phyloP scores from a whole-genome alignment of 1,140 invertebrate genomes.

The Sipha flava region DNA sequence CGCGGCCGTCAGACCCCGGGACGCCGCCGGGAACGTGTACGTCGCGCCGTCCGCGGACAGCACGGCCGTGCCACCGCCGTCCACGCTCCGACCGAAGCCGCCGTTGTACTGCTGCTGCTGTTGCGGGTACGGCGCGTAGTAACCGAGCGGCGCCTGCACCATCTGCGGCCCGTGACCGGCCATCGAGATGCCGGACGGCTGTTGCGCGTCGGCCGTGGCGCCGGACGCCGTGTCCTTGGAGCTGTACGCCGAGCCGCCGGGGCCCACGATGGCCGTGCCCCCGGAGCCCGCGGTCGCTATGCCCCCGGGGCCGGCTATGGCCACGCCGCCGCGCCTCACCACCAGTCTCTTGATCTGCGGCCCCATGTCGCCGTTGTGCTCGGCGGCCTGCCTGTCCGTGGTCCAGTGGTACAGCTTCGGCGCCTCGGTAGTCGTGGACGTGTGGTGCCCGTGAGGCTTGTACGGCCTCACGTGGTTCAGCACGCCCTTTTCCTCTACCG shows the following conservation, averaged over 20 bases:
- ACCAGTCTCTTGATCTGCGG: conserved; percentile 57
- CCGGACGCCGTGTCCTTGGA: conserved; percentile 52
- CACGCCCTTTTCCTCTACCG: background rate
- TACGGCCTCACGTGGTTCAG: background rate
- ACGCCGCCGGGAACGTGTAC: conserved; percentile 39
- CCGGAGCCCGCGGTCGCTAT: conserved; percentile 62
- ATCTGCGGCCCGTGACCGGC: background rate
- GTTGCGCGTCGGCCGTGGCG: conserved; percentile 46
- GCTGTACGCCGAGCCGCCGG: conserved; percentile 60
- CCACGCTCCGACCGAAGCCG: conserved; percentile 60
- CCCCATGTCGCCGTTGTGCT: conserved; percentile 42
- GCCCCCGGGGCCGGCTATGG: conserved; percentile 63
- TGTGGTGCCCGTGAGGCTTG: conserved; percentile 40
- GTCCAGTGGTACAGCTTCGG: background rate
- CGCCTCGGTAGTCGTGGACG: background rate
- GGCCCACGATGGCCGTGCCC: conserved; percentile 63
- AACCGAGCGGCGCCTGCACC: background rate
- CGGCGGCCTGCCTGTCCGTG: background rate
- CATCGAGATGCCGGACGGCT: background rate
- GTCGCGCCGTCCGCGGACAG: conserved; percentile 53
- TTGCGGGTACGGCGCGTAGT: background rate
- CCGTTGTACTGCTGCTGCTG: no score
- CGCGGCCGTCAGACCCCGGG: background rate
- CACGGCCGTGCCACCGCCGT: conserved; percentile 58
- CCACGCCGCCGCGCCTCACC: conserved; percentile 60